These are phyloP conservation scores for Girardinus metallicus DNA, from an alignment of 2,797 vertebrate genomes.

Conservation along the genomic window DNA sequence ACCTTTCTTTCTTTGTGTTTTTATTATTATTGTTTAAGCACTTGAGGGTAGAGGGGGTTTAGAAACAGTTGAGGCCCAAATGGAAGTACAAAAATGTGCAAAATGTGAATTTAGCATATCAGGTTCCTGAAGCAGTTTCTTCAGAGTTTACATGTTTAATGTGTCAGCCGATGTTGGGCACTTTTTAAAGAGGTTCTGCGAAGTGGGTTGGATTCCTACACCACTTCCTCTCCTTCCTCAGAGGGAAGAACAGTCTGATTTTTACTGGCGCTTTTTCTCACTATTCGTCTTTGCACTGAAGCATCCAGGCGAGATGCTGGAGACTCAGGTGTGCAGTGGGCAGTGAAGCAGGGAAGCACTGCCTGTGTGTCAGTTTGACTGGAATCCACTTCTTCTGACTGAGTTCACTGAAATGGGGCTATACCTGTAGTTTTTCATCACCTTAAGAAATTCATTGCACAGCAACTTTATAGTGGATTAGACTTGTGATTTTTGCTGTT, in stretches of 20 bases:
- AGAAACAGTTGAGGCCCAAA: too few relatives aligned
- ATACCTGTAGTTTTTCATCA: neutral
- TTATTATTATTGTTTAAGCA: too few relatives aligned
- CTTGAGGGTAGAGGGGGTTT: too few relatives aligned
- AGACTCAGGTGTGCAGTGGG: conserved; percentile 60
- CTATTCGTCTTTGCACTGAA: conserved; percentile 33
- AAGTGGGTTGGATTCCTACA: conserved; percentile 16
- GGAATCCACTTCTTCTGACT: conserved; percentile 21
- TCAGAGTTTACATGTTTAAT: conserved; percentile 14
- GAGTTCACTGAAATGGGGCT: conserved; percentile 11
- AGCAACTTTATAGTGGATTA: conserved; percentile 5
- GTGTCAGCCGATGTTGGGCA: conserved; percentile 29
- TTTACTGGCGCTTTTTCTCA: conserved; percentile 40
- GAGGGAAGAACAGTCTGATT: conserved; percentile 37
- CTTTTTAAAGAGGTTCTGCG: conserved; percentile 36
- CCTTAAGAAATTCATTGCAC: neutral
- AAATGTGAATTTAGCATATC: too few relatives aligned
- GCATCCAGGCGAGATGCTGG: conserved; percentile 51
- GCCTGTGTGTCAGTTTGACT: conserved; percentile 44
- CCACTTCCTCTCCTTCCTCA: neutral
- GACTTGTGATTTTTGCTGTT: conserved; percentile 4
- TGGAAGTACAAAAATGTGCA: too few relatives aligned
- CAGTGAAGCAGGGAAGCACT: conserved; percentile 51
- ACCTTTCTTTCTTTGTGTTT: too few relatives aligned
- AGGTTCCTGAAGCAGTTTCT: neutral